Evolutionary conservation across 2,113 vertebrate genomes (phyloP).

Genomic region (Artemisiospiza belli): DNA sequence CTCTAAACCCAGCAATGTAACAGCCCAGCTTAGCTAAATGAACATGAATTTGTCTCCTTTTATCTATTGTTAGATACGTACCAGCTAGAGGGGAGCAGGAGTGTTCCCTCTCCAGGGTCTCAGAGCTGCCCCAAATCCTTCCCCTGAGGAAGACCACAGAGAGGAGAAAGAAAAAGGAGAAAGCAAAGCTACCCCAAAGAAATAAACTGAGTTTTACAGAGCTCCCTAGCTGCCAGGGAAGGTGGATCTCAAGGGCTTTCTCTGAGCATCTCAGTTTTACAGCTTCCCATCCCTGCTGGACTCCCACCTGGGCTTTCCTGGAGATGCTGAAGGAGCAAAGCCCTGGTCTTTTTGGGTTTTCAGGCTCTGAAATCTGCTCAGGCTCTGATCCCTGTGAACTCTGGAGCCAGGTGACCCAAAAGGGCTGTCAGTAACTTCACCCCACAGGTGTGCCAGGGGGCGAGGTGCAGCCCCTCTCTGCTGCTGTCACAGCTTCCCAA

Average conservation of each 20-base stretch:
- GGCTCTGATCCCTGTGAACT: neutral
- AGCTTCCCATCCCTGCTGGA: neutral
- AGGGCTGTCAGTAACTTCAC: neutral
- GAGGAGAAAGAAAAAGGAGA: neutral
- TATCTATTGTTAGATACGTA: neutral
- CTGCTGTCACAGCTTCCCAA: neutral
- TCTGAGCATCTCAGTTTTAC: neutral
- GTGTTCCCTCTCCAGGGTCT: neutral
- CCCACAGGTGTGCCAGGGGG: neutral
- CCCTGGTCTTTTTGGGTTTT: neutral
- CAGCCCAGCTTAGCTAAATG: neutral
- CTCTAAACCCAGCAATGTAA: neutral
- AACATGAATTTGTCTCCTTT: neutral
- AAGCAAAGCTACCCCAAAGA: neutral
- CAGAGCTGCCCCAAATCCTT: neutral
- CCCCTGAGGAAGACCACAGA: neutral
- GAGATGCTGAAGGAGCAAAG: neutral
- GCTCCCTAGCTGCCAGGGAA: neutral
- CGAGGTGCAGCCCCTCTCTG: neutral
- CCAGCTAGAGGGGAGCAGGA: neutral
- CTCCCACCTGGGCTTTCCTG: neutral
- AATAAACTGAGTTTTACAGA: neutral
- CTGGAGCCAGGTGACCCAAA: neutral
- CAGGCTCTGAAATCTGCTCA: neutral
- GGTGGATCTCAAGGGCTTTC: neutral